Evolutionary conservation across 2,113 vertebrate species (phyloP).

Genomic region (Carollia perspicillata): DNA sequence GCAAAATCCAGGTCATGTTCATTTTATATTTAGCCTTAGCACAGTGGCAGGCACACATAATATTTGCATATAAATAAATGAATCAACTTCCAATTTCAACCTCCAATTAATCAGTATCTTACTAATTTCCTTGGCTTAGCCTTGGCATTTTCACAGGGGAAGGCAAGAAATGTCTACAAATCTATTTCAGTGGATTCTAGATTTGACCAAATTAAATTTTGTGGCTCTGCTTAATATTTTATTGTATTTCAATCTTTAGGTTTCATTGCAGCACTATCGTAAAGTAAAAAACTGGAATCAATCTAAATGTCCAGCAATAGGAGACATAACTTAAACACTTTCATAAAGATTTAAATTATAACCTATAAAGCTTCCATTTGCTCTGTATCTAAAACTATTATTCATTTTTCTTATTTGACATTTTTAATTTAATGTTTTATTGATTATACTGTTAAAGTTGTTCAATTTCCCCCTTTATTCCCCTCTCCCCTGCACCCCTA

Average conservation of each 20-base stretch:
- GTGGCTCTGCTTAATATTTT: conserved; percentile 42
- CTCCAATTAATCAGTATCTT: conserved; percentile 6
- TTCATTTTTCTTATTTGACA: not conserved
- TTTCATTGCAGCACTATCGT: not conserved
- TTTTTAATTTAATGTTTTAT: not conserved
- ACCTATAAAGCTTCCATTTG: not conserved
- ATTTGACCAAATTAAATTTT: conserved; percentile 43
- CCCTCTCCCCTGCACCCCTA: no score
- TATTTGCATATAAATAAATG: not conserved
- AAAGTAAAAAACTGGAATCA: conserved; percentile 18
- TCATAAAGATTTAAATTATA: not conserved
- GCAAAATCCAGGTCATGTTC: conserved; percentile 9
- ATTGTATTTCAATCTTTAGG: not conserved
- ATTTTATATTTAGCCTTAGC: not conserved
- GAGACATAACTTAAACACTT: not conserved
- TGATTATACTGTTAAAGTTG: no score
- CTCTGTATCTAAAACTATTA: not conserved
- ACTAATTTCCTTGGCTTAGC: conserved; percentile 29
- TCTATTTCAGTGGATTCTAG: conserved; percentile 37
- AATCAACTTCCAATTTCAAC: not conserved
- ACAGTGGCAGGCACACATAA: not conserved
- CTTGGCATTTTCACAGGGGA: conserved; percentile 38
- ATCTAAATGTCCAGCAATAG: not conserved
- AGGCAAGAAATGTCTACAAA: conserved; percentile 49
- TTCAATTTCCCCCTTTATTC: no score